Base-by-base conservation (phyloP, 1,140 invertebrate species). In the Brachionus asplanchnoidis region DNA sequence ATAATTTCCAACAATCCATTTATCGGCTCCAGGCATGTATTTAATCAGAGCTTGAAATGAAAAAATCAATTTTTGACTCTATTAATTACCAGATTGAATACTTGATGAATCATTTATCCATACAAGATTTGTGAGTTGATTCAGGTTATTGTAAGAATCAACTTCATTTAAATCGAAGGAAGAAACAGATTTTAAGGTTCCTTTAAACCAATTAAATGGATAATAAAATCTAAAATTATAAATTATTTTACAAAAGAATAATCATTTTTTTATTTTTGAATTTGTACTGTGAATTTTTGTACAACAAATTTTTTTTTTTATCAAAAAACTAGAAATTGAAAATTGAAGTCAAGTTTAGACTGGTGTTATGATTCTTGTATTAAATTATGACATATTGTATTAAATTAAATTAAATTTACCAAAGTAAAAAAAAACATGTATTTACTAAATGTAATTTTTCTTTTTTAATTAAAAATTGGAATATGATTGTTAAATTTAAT, bases 1-100 rank as follows among this genome's bases (percentile, higher is more conserved):
- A 82, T 82, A 60, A 68, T 82, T 82, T 40, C 79, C 79, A 17
- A 82, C 36, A n/a, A 82, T 40, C 79, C 79, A 82, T 68, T 82
- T 82, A 44, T 82, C 79, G 1, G 79, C 79, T 8, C 79, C 79
- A 65, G 79, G 79, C 12, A 65, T 40, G 7, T 82, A 11, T 42
- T 65, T 65, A 65, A 82, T 17, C 20, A 65, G 3, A 26, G 17
- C 73, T 77, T 20, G n/a, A 11, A 70, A 70, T 32, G 8, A 40
- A 73, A 46, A n/a, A 77, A 12, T 26, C 11, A 46, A 77, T 4
- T 46, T 20, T 26, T 3, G 9, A 9, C 6, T 46, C 5, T 20
- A 12, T 11, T 32, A 14, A 77, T 46, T 32, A 77, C 46, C 50
- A 50, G 46, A 20, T 50, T 4, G 6, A 46, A 26, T 77, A 77